phyloP scores from a whole-genome alignment of 2,888 invertebrate genomes.

The Proisotoma minuta region DNA sequence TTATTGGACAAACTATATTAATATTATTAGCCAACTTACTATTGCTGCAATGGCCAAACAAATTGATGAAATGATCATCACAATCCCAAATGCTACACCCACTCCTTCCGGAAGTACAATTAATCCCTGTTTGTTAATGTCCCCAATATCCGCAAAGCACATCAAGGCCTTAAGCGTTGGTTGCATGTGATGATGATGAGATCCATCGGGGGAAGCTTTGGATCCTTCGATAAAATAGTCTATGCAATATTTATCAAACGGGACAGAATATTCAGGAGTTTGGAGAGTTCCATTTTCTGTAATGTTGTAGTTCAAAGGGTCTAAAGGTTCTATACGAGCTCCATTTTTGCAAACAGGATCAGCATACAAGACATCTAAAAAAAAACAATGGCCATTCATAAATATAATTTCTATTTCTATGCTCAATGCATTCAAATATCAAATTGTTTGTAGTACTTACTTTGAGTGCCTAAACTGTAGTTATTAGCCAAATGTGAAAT shows the following conservation, averaged over 20 bases:
- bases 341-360: constrained; percentile 40
- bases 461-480: constrained; percentile 22
- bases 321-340: constrained; percentile 18
- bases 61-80: constrained; percentile 41
- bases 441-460: constrained; percentile 28
- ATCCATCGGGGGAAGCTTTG: not conserved
- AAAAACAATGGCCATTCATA: constrained; percentile 7
- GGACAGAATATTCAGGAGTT: constrained; percentile 19
- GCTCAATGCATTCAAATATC: too few relatives aligned
- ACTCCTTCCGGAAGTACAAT: constrained; percentile 26
- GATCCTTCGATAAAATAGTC: constrained; percentile 35
- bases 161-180: constrained; percentile 27
- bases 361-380: constrained; percentile 38
- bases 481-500: constrained; percentile 10
- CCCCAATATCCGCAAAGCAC: constrained; percentile 29
- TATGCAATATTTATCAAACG: constrained; percentile 41
- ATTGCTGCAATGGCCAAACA: constrained; percentile 45
- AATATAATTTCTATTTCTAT: too few relatives aligned
- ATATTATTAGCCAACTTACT: constrained; percentile 34
- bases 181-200: constrained; percentile 7
- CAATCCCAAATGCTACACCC: constrained; percentile 31
- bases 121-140: constrained; percentile 11
- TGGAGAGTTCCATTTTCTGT: constrained; percentile 32
- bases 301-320: constrained; percentile 27
- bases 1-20: too few relatives aligned